Evolutionary conservation across 2,888 invertebrate genomes (phyloP).

Genomic region (Phrixothrix hirtus): DNA sequence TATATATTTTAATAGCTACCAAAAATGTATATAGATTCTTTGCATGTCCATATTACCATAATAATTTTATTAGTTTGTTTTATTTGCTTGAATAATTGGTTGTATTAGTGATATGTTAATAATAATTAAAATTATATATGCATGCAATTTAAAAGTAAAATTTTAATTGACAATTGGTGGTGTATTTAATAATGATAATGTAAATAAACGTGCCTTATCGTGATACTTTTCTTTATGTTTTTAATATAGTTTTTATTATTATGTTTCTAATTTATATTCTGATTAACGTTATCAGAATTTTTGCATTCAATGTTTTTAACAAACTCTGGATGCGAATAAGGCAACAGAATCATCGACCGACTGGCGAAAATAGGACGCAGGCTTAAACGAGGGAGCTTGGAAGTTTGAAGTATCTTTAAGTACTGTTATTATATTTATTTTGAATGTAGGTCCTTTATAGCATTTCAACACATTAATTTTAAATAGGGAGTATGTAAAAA

Average conservation of each 20-base stretch:
- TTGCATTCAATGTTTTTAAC: slow-evolving; percentile 4
- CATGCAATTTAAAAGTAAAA: too few relatives aligned
- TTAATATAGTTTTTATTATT: too few relatives aligned
- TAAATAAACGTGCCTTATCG: background rate
- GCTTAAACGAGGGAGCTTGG: slow-evolving; percentile 14
- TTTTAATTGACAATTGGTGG: too few relatives aligned
- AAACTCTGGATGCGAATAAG: slow-evolving; percentile 9
- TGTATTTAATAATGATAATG: too few relatives aligned
- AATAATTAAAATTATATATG: too few relatives aligned
- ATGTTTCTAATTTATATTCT: too few relatives aligned
- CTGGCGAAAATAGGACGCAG: slow-evolving; percentile 7
- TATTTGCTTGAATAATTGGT: too few relatives aligned
- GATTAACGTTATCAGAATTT: background rate
- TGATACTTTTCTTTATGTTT: background rate
- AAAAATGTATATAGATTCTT: too few relatives aligned
- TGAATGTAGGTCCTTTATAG: slow-evolving; percentile 11
- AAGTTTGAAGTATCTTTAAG: slow-evolving; percentile 21
- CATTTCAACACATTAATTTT: slow-evolving; percentile 8
- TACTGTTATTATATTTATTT: slow-evolving; percentile 14
- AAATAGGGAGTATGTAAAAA: background rate
- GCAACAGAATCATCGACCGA: slow-evolving; percentile 8
- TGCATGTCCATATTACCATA: too few relatives aligned
- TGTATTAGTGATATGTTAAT: too few relatives aligned
- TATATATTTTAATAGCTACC: too few relatives aligned
- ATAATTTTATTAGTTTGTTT: too few relatives aligned